Evolutionary conservation across 2,113 vertebrate genomes (phyloP).

Genomic region (Passer domesticus): DNA sequence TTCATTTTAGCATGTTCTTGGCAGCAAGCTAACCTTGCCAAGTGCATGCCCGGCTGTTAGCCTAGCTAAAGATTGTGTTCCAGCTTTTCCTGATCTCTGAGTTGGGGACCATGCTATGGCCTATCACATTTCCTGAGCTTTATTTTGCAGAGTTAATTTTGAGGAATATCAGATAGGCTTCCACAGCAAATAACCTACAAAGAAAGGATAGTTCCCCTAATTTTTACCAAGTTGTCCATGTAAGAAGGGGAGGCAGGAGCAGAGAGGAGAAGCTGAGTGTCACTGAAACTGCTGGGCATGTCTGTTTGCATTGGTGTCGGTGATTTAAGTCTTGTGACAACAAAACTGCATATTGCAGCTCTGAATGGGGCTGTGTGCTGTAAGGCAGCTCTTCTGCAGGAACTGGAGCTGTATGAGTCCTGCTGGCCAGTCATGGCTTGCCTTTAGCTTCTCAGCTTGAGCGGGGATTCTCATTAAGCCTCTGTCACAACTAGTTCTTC

Average conservation of each 20-base stretch:
- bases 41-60: neutral
- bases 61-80: neutral
- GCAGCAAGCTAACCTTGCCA: neutral
- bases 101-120: neutral
- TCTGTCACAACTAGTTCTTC: neutral
- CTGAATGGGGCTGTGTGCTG: neutral
- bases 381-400: neutral
- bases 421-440: neutral
- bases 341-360: neutral
- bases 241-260: neutral
- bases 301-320: neutral
- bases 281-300: neutral
- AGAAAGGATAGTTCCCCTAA: neutral
- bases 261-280: neutral
- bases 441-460: constrained; percentile 22
- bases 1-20: neutral
- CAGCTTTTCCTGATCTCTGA: neutral
- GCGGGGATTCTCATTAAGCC: constrained; percentile 2
- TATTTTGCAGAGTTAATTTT: neutral
- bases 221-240: neutral
- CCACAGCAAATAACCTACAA: neutral
- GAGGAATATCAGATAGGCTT: neutral
- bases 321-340: neutral
- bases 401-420: neutral
- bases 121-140: neutral